Percentiles rank a stretch among this genome's conserved stretches.
These are phyloP conservation scores for Frieseomelitta varia DNA, from an alignment of 1,140 invertebrate species.

Conservation along the genomic window DNA sequence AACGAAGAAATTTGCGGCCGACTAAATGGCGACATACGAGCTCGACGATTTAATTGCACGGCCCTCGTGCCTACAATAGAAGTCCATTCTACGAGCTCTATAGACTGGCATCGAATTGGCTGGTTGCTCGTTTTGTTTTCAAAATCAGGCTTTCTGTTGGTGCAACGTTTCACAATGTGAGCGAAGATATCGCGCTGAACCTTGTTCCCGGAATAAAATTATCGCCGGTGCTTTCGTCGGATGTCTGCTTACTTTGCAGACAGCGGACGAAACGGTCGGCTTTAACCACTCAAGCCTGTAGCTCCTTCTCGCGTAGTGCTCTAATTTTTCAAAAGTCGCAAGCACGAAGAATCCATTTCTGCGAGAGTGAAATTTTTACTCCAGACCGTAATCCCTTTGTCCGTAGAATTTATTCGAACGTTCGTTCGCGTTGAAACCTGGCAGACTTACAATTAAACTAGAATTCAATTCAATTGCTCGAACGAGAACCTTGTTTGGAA, in stretches of 20 bases:
- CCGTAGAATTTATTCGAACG: neutral
- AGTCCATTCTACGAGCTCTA: conserved; percentile 5
- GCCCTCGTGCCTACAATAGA: neutral
- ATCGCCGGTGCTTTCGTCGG: neutral
- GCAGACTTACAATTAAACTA: neutral
- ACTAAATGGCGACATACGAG: conserved; percentile 21
- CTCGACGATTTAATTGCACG: conserved; percentile 25
- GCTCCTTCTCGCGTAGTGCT: neutral
- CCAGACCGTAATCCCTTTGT: neutral
- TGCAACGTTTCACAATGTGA: neutral
- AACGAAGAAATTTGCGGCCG: conserved; percentile 37
- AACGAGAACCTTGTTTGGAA: neutral
- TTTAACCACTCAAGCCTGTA: neutral
- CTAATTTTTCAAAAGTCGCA: neutral
- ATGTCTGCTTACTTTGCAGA: neutral
- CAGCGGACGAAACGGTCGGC: neutral
- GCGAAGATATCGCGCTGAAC: neutral
- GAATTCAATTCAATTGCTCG: neutral
- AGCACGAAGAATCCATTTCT: neutral
- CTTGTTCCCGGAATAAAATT: neutral
- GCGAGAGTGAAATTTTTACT: neutral
- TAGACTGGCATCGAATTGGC: neutral
- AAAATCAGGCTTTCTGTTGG: too few species aligned
- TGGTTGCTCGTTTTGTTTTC: neutral
- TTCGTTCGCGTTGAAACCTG: too few species aligned